Percentiles rank a stretch among this genome's conserved stretches.
Conservation (phyloP, 2,113 vertebrate species). For the Naja naja region DNA sequence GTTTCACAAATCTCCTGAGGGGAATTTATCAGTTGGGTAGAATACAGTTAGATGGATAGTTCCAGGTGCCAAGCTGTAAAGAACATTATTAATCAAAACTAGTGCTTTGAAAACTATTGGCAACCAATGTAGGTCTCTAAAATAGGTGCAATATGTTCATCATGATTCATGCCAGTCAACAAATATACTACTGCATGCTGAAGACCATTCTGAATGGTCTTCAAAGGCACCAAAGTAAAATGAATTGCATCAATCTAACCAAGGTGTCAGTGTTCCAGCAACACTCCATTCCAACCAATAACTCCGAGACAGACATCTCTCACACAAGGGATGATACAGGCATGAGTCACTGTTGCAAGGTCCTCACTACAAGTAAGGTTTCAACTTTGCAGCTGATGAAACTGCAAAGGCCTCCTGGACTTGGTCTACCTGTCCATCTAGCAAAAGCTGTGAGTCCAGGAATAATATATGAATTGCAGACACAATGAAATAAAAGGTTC, state of each 20-base stretch:
- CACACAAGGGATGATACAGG: background rate
- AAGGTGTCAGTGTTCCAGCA: too few species aligned
- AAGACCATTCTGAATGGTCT: background rate
- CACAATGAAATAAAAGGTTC: background rate
- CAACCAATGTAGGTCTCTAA: background rate
- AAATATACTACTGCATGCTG: background rate
- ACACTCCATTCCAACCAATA: too few species aligned
- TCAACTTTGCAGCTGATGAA: background rate
- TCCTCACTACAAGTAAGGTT: background rate
- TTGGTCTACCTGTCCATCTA: background rate
- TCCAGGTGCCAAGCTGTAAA: background rate
- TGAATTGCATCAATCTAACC: background rate
- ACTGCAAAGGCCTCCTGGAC: background rate
- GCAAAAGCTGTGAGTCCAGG: background rate
- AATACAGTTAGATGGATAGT: background rate
- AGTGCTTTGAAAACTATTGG: background rate
- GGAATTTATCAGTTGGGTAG: background rate
- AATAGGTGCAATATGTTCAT: background rate
- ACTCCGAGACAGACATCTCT: too few species aligned
- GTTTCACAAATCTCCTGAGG: background rate
- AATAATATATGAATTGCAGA: background rate
- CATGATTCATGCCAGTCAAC: background rate
- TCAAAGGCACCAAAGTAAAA: background rate
- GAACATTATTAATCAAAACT: background rate
- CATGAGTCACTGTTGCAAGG: background rate